These are phyloP conservation scores for Pentamera pediparva DNA, from an alignment of 53 echinoderm and acorn worm genomes.

Conservation along the genomic window DNA sequence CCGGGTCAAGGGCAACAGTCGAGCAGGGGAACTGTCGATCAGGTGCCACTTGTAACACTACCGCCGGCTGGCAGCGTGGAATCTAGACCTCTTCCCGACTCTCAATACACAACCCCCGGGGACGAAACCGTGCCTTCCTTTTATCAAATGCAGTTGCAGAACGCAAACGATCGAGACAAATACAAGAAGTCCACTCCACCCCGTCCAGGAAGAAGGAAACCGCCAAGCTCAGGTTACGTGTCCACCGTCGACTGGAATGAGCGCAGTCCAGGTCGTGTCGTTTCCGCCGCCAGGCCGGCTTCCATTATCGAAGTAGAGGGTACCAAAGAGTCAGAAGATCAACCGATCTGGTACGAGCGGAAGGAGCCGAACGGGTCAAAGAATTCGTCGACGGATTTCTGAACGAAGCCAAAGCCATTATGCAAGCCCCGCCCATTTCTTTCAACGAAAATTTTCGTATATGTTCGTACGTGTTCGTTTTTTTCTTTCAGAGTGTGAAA, in stretches of 20 bases:
- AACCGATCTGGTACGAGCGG: constrained; percentile 17
- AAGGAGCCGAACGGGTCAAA: not conserved
- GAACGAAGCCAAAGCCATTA: constrained; percentile 26
- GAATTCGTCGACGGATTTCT: constrained; percentile 22
- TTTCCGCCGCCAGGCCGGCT: not conserved
- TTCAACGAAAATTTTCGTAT: constrained; percentile 12
- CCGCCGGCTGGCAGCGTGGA: not conserved
- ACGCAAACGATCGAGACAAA: not conserved
- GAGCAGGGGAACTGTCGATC: too few relatives aligned
- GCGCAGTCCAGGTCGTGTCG: constrained; percentile 10
- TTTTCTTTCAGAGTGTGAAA: too few relatives aligned
- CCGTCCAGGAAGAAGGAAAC: constrained; percentile 10
- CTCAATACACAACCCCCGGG: not conserved
- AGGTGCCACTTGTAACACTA: not conserved
- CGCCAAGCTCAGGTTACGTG: constrained; percentile 16
- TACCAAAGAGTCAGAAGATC: constrained; percentile 5
- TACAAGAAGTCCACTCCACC: constrained; percentile 17
- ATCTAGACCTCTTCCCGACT: constrained; percentile 20
- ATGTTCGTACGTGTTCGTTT: too few relatives aligned
- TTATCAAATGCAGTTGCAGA: constrained; percentile 31
- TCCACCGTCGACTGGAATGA: constrained; percentile 19
- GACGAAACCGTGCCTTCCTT: constrained; percentile 25
- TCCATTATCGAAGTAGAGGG: not conserved
- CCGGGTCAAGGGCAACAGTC: too few relatives aligned
- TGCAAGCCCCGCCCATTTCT: constrained; percentile 36